Conservation (phyloP, 2,113 vertebrate genomes). For the Forbesichthys agassizii region DNA sequence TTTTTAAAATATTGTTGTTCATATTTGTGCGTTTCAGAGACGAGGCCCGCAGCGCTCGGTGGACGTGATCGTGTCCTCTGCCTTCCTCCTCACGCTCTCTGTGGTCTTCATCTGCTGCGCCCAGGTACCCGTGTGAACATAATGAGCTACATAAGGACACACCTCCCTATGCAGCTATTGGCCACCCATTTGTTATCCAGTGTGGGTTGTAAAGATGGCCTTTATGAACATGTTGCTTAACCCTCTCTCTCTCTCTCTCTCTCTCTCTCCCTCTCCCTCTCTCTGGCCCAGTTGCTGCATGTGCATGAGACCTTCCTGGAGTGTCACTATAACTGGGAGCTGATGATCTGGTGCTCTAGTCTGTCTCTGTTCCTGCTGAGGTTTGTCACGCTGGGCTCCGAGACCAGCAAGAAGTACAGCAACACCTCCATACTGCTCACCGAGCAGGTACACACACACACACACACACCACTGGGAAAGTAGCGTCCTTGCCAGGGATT, state of each 20-base stretch:
- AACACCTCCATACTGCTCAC: conserved; percentile 99
- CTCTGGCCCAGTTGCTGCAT: conserved; percentile 82
- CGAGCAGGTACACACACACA: conserved; percentile 83
- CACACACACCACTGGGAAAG: background rate
- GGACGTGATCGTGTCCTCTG: conserved; percentile 97
- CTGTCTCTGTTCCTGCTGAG: conserved; percentile 95
- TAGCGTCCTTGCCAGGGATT: background rate
- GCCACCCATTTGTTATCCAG: background rate
- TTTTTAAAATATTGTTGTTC: background rate
- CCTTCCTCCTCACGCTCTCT: conserved; percentile 93
- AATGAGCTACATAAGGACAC: too few relatives aligned
- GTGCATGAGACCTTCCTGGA: conserved; percentile 95
- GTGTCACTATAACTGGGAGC: conserved; percentile 98
- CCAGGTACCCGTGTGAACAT: conserved; percentile 78
- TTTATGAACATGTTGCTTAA: background rate
- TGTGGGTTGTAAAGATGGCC: background rate
- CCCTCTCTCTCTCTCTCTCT: background rate
- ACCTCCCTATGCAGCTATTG: background rate
- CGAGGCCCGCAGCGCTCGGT: conserved; percentile 96
- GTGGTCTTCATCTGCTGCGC: conserved; percentile 98
- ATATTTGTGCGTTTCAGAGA: conserved; percentile 76
- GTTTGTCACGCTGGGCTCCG: conserved; percentile 96
- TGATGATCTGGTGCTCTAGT: conserved; percentile 94
- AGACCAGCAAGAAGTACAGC: conserved; percentile 99
- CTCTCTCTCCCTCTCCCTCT: background rate